Evolutionary conservation across 53 echinoderm and acorn worm genomes (phyloP).

Genomic region (Crossaster papposus): DNA sequence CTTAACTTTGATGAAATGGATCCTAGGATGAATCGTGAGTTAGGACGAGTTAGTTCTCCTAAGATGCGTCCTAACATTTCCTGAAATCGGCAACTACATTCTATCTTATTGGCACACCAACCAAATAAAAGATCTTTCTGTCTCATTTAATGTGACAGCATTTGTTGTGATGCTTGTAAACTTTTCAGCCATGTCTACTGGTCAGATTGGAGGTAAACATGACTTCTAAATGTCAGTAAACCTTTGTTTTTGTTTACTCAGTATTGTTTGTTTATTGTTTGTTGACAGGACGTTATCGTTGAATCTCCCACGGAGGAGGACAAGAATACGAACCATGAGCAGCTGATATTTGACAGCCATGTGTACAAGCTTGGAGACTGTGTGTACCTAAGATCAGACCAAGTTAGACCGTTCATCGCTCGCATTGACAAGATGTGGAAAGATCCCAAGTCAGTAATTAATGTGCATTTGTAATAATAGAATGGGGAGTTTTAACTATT

Average conservation of each 20-base stretch:
- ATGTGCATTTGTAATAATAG: not conserved
- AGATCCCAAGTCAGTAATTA: constrained; percentile 73
- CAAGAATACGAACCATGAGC: constrained; percentile 76
- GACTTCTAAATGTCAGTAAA: no score
- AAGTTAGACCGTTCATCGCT: constrained; percentile 79
- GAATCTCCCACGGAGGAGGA: constrained; percentile 79
- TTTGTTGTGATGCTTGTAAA: no score
- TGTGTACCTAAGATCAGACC: constrained; percentile 82
- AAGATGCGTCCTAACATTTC: no score
- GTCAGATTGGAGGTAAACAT: no score
- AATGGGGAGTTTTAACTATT: not conserved
- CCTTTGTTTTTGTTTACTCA: not conserved
- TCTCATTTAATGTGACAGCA: no score
- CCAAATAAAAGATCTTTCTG: no score
- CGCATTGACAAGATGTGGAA: constrained; percentile 96
- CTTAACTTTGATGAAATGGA: no score
- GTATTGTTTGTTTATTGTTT: not conserved
- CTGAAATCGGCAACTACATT: no score
- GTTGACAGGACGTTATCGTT: constrained; percentile 72
- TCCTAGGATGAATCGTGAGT: no score
- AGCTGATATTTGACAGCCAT: constrained; percentile 73
- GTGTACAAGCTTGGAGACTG: constrained; percentile 94
- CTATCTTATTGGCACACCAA: no score
- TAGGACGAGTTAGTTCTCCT: no score
- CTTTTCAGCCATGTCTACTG: no score